Percentiles rank a stretch among this genome's conserved stretches.
Conservation (phyloP, 2,888 invertebrate genomes). For the Archips crataeganus region DNA sequence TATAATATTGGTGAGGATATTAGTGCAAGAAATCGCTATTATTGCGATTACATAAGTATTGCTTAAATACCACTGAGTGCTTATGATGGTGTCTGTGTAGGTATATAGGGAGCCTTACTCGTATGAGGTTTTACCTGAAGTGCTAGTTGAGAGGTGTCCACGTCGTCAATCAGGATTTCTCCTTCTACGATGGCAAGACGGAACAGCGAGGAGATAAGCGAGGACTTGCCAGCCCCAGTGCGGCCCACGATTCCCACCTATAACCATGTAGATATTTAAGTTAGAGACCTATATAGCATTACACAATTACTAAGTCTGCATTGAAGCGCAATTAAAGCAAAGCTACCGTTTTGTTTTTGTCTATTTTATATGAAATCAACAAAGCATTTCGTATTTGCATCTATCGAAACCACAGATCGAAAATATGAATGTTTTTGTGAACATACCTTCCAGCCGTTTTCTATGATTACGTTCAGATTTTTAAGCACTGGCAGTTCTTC, state of each 20-base stretch:
- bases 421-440: background rate
- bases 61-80: background rate
- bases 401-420: background rate
- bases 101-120: background rate
- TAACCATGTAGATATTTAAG: conserved; percentile 50
- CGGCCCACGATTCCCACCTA: conserved; percentile 93
- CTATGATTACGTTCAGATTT: conserved; percentile 88
- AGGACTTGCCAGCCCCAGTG: conserved; percentile 94
- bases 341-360: too few species aligned
- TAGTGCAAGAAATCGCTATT: too few species aligned
- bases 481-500: conserved; percentile 90
- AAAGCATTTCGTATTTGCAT: too few species aligned
- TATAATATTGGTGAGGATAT: too few species aligned
- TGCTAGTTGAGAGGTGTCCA: conserved; percentile 77
- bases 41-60: background rate
- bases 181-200: conserved; percentile 90
- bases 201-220: conserved; percentile 92
- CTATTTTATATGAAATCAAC: too few species aligned
- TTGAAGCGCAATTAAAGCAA: too few species aligned
- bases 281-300: background rate
- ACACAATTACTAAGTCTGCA: background rate
- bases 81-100: background rate
- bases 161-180: conserved; percentile 89
- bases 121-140: conserved; percentile 57
- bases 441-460: conserved; percentile 89